A percentile compares a stretch with the other conserved stretches of the same genome.
phyloP scores from a whole-genome alignment of 2,797 vertebrate genomes.

The Acrocephalus scirpaceus region DNA sequence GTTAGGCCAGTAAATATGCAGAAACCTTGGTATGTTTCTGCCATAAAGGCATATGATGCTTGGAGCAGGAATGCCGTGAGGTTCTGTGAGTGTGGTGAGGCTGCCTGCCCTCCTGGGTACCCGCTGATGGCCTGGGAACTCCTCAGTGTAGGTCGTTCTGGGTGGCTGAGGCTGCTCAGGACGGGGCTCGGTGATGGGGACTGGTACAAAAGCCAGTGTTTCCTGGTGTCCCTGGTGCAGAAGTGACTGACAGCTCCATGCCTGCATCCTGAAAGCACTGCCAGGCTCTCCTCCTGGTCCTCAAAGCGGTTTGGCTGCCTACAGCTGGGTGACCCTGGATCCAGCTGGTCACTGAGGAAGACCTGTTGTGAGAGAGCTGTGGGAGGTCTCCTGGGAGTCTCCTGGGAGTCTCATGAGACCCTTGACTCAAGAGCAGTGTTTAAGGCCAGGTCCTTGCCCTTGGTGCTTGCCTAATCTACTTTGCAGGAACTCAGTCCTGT shows the following conservation, averaged over 20 bases:
- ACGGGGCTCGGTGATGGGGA: fast-evolving
- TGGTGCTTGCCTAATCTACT: not conserved
- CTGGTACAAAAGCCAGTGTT: not conserved
- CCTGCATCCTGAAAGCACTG: not conserved
- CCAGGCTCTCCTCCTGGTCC: not conserved
- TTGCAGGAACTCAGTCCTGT: not conserved
- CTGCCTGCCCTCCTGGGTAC: not conserved
- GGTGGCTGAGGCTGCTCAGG: not conserved
- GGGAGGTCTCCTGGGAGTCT: not conserved
- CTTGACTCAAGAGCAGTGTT: not conserved
- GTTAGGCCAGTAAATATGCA: not conserved
- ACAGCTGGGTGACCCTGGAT: not conserved
- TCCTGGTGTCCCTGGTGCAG: not conserved
- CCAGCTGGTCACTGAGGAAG: not conserved
- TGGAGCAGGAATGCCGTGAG: fast-evolving
- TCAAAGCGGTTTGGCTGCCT: not conserved
- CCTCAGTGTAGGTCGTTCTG: not conserved
- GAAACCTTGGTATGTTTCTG: not conserved
- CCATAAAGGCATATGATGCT: too few relatives aligned
- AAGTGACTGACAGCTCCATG: not conserved
- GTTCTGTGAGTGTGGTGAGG: not conserved
- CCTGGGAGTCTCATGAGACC: not conserved
- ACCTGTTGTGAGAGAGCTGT: not conserved
- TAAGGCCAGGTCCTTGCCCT: not conserved
- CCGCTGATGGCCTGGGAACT: not conserved